phyloP scores from a whole-genome alignment of 2,113 vertebrate genomes.

The Paralichthys olivaceus region DNA sequence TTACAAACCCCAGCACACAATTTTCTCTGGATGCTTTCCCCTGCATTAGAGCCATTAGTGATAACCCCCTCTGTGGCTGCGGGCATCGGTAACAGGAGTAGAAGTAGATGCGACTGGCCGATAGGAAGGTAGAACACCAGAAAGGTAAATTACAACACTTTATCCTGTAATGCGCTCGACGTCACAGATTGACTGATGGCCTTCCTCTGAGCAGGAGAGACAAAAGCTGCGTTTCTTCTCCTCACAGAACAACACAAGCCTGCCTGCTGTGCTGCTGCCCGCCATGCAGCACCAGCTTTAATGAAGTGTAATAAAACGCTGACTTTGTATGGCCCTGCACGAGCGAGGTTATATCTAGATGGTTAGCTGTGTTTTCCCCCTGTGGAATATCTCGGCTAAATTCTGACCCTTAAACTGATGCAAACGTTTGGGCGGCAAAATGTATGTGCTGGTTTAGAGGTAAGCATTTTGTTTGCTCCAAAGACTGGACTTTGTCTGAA shows the following conservation, averaged over 20 bases:
- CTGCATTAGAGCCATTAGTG: not conserved
- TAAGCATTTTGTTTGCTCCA: constrained; percentile 5
- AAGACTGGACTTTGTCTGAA: constrained; percentile 18
- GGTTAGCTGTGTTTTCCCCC: not conserved
- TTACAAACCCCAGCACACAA: not conserved
- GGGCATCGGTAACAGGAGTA: constrained; percentile 18
- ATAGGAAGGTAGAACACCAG: constrained; percentile 1
- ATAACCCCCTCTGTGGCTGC: constrained; percentile 12
- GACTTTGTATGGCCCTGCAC: constrained; percentile 10
- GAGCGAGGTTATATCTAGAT: not conserved
- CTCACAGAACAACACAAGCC: constrained; percentile 6
- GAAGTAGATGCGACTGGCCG: constrained; percentile 20
- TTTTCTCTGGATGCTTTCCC: not conserved
- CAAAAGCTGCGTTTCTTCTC: constrained; percentile 23
- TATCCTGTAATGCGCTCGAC: constrained; percentile 19
- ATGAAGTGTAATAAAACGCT: constrained; percentile 28
- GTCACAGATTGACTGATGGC: constrained; percentile 32
- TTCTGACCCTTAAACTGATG: constrained; percentile 3
- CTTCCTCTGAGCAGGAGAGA: constrained; percentile 33
- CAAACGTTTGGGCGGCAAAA: not conserved
- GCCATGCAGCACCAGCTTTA: not conserved
- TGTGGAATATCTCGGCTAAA: constrained; percentile 13
- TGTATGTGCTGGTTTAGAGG: not conserved
- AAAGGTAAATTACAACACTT: constrained; percentile 49
- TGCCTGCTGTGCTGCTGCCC: not conserved